Base-by-base conservation (phyloP, 1,140 invertebrate species). In the Aporrectodea caliginosa region DNA sequence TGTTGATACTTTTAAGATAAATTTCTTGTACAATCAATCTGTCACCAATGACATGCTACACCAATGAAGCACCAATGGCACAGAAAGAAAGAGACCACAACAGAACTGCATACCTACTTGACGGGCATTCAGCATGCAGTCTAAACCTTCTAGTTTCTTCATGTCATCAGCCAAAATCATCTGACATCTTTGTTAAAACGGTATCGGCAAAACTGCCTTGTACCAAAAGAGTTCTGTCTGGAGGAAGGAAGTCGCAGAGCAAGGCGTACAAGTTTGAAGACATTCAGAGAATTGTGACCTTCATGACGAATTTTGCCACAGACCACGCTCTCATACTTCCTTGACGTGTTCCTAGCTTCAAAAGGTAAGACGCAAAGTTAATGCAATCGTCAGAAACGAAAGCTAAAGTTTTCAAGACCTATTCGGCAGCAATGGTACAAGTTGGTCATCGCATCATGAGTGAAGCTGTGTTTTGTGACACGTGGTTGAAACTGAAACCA, bases 281-380 rank as follows among this genome's bases (percentile, higher is more conserved):
- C 27, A 76, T 43, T 14, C 32, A 81, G 33, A 32, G 78, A 43
- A 80, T 82, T 30, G 79, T 80, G 16, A 35, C 34, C 6, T 83
- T 83, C 58, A n/a, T 83, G 1, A 69, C n/a, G 1, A 77, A 78
- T 58, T 82, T 80, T 79, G 82, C 83, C 12, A 70, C 30, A 30
- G 80, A 80, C 31, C 81, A 83, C 78, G 78, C 82, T 2, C 74
- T 83, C 1, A 72, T 80, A 6, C 76, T 84, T 16, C 82, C 83
- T 16, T 83, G 83, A 16, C 43, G 83, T 75, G 73, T 83, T 16
- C 83, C 82, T 32, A 81, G 82, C 58, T 83, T 73, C 74, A 83
- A 80, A 75, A 58, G 77, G 16, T 16, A 35, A 30, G 77, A 78
- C 29, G 79, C 84, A 1, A 74, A 81, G n/a, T 35, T 84, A 16